Evolutionary conservation across 1,140 invertebrate genomes (phyloP).

Genomic region (Andrena cerasifolii): DNA sequence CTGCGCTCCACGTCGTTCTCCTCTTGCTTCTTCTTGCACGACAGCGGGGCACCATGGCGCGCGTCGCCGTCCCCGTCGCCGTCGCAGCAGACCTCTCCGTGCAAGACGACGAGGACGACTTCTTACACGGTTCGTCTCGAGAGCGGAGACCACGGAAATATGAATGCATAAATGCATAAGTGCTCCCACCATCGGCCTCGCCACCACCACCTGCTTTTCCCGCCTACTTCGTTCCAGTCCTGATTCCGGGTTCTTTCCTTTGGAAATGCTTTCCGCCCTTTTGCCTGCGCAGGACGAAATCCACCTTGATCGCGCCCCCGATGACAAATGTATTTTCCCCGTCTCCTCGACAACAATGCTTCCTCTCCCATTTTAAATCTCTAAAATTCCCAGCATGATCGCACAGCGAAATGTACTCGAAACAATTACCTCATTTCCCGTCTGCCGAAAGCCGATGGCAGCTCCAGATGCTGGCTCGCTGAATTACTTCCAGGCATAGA

Average conservation of each 20-base stretch:
- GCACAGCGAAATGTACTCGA: too few relatives aligned
- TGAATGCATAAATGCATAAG: conserved; percentile 84
- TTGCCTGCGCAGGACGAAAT: conserved; percentile 37
- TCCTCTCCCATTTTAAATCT: too few relatives aligned
- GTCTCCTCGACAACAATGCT: too few relatives aligned
- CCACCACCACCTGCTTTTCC: conserved; percentile 64
- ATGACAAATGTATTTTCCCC: conserved; percentile 18
- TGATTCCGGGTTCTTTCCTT: conserved; percentile 64
- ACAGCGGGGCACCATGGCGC: conserved; percentile 51
- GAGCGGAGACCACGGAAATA: conserved; percentile 79
- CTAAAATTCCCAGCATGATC: too few relatives aligned
- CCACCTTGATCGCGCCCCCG: conserved; percentile 12
- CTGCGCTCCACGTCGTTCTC: conserved; percentile 46
- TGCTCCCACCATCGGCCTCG: conserved; percentile 70
- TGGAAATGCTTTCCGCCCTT: conserved; percentile 52
- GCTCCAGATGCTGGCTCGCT: too few relatives aligned
- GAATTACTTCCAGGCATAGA: too few relatives aligned
- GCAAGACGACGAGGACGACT: conserved; percentile 58
- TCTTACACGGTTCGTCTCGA: conserved; percentile 71
- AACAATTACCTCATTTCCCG: too few relatives aligned
- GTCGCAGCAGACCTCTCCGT: conserved; percentile 60
- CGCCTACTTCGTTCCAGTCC: conserved; percentile 54
- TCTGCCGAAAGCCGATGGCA: too few relatives aligned
- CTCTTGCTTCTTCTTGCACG: conserved; percentile 32
- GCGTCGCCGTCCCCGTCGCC: conserved; percentile 55